A percentile compares a stretch with the other conserved stretches of the same genome.
Evolutionary conservation across 2,888 invertebrate species (phyloP).

Genomic region (Cartodere bifasciata): DNA sequence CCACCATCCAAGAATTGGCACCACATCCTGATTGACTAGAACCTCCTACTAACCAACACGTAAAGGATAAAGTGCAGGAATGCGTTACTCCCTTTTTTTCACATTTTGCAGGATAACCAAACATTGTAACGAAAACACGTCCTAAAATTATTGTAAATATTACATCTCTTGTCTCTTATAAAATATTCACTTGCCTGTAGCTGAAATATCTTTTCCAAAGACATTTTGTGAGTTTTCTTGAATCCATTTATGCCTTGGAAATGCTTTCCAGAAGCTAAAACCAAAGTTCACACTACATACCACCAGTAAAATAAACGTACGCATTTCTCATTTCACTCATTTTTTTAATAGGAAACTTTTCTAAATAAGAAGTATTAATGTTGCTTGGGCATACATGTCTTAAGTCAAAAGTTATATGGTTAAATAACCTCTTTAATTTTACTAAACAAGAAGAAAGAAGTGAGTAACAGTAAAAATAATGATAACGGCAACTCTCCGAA

Average conservation of each 20-base stretch:
- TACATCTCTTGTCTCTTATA: slow-evolving; percentile 1
- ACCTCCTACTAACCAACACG: slow-evolving; percentile 67
- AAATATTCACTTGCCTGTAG: slow-evolving; percentile 6
- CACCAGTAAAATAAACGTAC: slow-evolving; percentile 18
- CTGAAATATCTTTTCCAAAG: slow-evolving; percentile 5
- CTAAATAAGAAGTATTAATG: not conserved
- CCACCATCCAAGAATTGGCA: slow-evolving; percentile 54
- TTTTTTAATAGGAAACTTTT: slow-evolving; percentile 12
- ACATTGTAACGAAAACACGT: slow-evolving; percentile 42
- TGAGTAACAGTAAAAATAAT: too few species aligned
- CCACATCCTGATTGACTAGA: slow-evolving; percentile 53
- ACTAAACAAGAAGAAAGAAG: too few species aligned
- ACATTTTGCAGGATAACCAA: slow-evolving; percentile 47
- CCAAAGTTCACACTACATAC: slow-evolving; percentile 13
- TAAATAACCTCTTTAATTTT: too few species aligned
- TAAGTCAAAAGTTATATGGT: too few species aligned
- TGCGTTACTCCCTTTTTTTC: slow-evolving; percentile 43
- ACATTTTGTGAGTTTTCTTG: slow-evolving; percentile 2
- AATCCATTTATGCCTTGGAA: slow-evolving; percentile 6
- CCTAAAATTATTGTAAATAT: slow-evolving; percentile 22
- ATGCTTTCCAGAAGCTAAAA: slow-evolving; percentile 11
- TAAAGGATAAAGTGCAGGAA: slow-evolving; percentile 56
- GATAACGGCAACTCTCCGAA: too few species aligned
- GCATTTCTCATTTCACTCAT: slow-evolving; percentile 24
- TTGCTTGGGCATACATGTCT: too few species aligned